Base-by-base conservation (phyloP, 2,113 vertebrate genomes). In the Caranx ignobilis region DNA sequence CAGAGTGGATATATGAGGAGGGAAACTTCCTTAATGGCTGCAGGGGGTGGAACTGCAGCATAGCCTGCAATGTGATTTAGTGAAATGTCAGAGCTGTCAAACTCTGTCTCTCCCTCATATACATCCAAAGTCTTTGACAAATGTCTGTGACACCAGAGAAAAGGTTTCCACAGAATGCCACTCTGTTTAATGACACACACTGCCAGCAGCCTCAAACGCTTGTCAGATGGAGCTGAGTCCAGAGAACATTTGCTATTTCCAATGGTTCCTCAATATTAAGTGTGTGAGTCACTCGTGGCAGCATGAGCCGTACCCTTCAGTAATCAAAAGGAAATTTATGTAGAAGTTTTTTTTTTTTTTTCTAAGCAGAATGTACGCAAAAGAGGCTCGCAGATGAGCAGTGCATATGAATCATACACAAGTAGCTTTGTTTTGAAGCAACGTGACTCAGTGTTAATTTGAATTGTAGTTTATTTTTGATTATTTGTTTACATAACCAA, bases 1-100 rank as follows among this genome's bases (percentile, higher is more conserved):
- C 71, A 72, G 52, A 43, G 62, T 56, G 63, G 85, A 92, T 84
- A 66, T 86, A 89, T 80, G 85, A 85, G 79, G 66, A 41, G 56
- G 68, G 74, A 78, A 82, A 80, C 87, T 74, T 87, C 76, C 65
- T 80, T 89, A 88, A 86, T 84, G 79, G 76, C 84, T 82, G 62
- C 65, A 52, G 79, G 75, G 52, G 67, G 52, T 56, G 75, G 77
- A 84, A 87, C 79, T 83, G 87, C 72, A 71, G 83, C 63, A 35
- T 62, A 56, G 84, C 80, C 65, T 6, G 0, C 72, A 32, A 61
- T 86, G 75, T 91, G 88, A 93, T 90, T 90, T 82, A 92, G 83
- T 83, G 80, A 91, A 91, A 91, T 90, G 88, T 75, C 93, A 91
- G 72, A 35, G 78, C 88, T 91, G 90, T 89, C 91, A 88, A 79